Evolutionary conservation across 2,797 vertebrate species (phyloP).

Genomic region (Steatocranus sp.): DNA sequence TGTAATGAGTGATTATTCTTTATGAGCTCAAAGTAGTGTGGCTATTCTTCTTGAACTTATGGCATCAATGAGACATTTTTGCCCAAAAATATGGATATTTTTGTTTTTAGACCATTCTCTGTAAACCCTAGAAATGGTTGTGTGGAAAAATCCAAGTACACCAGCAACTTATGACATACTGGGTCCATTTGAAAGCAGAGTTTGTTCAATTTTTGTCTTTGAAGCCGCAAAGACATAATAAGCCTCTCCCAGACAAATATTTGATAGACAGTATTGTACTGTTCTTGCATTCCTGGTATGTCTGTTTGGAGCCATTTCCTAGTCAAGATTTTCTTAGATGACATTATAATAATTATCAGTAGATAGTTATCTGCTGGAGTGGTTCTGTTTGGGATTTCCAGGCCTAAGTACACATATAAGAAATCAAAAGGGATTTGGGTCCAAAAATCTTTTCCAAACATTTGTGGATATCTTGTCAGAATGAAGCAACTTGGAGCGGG

Average conservation of each 20-base stretch:
- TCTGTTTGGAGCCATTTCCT: background rate
- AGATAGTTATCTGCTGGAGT: background rate
- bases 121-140: background rate
- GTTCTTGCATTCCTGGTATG: background rate
- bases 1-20: background rate
- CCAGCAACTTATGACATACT: background rate
- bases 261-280: background rate
- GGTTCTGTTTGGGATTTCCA: background rate
- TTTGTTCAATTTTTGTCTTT: background rate
- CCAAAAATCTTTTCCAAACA: background rate
- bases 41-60: background rate
- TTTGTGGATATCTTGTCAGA: background rate
- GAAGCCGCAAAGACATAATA: background rate
- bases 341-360: background rate
- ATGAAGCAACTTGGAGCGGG: background rate
- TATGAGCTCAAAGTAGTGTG: background rate
- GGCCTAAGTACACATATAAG: background rate
- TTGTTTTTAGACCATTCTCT: background rate
- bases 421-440: background rate
- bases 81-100: background rate
- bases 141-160: background rate
- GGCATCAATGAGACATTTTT: background rate
- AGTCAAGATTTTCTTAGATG: background rate
- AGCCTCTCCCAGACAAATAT: background rate
- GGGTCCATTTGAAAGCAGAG: background rate